These are phyloP conservation scores for Peribatodes rhomboidaria DNA, from an alignment of 2,888 invertebrate species.

Conservation along the genomic window DNA sequence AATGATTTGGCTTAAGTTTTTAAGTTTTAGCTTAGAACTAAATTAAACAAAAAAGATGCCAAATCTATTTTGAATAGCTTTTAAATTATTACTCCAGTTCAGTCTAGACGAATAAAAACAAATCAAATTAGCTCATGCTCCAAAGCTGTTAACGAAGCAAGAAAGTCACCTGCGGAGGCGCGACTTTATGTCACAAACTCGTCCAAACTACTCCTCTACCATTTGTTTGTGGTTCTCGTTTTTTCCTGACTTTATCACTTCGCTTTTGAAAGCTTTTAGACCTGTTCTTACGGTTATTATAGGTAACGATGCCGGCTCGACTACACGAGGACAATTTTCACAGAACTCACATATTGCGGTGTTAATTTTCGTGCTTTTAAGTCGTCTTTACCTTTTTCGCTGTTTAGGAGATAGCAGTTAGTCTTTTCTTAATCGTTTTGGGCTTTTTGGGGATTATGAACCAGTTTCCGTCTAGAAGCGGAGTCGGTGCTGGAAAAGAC, in stretches of 20 bases:
- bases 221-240: slow-evolving; percentile 30
- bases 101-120: slow-evolving; percentile 23
- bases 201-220: slow-evolving; percentile 14
- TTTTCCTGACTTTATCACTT: slow-evolving; percentile 36
- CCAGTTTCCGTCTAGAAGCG: neutral
- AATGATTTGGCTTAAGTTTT: no score
- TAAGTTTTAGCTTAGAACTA: no score
- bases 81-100: neutral
- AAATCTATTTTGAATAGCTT: neutral
- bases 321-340: slow-evolving; percentile 3
- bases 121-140: slow-evolving; percentile 22
- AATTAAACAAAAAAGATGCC: neutral
- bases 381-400: slow-evolving; percentile 8
- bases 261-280: slow-evolving; percentile 22
- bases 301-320: slow-evolving; percentile 27
- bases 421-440: neutral
- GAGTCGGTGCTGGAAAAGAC: slow-evolving; percentile 11
- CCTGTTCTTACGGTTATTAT: slow-evolving; percentile 30
- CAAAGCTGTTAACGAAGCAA: neutral
- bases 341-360: slow-evolving; percentile 6
- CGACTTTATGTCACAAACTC: slow-evolving; percentile 10
- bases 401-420: neutral
- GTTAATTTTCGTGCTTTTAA: slow-evolving; percentile 15
- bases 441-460: slow-evolving; percentile 6
- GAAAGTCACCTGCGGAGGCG: slow-evolving; percentile 14